Evolutionary conservation across 2,888 invertebrate species (phyloP).

Genomic region (Melinopterus prodromus): DNA sequence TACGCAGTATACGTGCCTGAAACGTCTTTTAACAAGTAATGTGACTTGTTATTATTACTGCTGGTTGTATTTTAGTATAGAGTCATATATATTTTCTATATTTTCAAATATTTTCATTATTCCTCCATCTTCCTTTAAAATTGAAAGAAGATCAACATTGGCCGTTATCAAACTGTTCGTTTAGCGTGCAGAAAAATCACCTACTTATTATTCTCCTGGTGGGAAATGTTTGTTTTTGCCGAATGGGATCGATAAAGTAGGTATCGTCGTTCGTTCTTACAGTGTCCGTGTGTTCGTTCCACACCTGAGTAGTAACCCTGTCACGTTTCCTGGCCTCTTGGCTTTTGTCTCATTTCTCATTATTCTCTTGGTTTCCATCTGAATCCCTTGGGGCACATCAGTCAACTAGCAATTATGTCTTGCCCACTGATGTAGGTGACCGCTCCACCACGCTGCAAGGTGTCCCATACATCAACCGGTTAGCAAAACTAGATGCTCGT

Average conservation of each 20-base stretch:
- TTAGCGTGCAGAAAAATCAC: not conserved
- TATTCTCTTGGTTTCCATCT: slow-evolving; percentile 50
- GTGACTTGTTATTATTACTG: no score
- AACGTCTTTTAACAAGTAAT: no score
- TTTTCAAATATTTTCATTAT: no score
- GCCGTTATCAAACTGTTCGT: not conserved
- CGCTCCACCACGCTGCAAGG: not conserved
- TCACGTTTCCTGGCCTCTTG: slow-evolving; percentile 47
- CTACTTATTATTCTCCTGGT: not conserved
- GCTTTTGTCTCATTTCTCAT: slow-evolving; percentile 53
- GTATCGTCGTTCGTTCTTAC: slow-evolving; percentile 10
- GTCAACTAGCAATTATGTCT: slow-evolving; percentile 47
- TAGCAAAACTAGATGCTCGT: not conserved
- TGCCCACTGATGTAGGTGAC: slow-evolving; percentile 30
- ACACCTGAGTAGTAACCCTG: slow-evolving; percentile 36
- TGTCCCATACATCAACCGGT: not conserved
- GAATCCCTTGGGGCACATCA: slow-evolving; percentile 50
- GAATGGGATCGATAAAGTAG: not conserved
- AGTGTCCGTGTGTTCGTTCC: not conserved
- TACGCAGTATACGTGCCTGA: no score
- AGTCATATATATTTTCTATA: no score
- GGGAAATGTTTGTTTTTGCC: not conserved
- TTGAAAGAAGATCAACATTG: no score
- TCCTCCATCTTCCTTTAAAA: no score
- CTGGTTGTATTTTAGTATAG: no score